Conservation (phyloP, 2,888 invertebrate genomes). For the Stenodema calcarata region DNA sequence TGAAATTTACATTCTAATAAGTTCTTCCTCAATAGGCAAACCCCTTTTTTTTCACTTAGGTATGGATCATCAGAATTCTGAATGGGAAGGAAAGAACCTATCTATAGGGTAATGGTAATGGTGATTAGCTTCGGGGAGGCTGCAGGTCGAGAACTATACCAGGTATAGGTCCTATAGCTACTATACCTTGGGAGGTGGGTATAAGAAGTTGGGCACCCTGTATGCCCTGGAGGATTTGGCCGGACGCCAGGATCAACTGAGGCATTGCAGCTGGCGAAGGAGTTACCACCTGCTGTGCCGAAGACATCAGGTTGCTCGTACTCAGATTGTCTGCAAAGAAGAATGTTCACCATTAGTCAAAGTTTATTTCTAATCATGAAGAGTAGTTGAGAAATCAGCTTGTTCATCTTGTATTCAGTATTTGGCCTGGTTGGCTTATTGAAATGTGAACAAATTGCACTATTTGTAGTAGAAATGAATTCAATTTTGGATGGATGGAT, state of each 20-base stretch:
- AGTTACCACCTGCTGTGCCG: conserved; percentile 53
- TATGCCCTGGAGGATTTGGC: conserved; percentile 89
- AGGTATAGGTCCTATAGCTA: too few relatives aligned
- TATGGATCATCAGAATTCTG: neutral
- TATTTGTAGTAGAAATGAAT: too few relatives aligned
- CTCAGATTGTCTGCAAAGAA: conserved; percentile 51
- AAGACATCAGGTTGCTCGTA: conserved; percentile 48
- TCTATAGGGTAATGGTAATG: neutral
- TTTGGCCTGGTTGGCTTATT: too few relatives aligned
- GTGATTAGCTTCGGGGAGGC: neutral
- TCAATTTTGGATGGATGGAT: too few relatives aligned
- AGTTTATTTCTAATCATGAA: neutral
- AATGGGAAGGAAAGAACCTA: neutral
- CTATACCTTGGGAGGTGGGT: conserved; percentile 88
- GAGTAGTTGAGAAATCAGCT: too few relatives aligned
- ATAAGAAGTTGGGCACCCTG: conserved; percentile 93
- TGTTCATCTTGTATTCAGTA: too few relatives aligned
- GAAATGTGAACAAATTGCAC: too few relatives aligned
- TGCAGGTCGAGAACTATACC: neutral
- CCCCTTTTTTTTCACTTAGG: neutral
- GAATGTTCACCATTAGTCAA: neutral
- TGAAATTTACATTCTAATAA: neutral
- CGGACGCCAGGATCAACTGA: conserved; percentile 88
- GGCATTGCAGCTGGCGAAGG: conserved; percentile 79
- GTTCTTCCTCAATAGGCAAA: neutral